phyloP scores from a whole-genome alignment of 2,797 vertebrate species.

The Lacerta agilis region DNA sequence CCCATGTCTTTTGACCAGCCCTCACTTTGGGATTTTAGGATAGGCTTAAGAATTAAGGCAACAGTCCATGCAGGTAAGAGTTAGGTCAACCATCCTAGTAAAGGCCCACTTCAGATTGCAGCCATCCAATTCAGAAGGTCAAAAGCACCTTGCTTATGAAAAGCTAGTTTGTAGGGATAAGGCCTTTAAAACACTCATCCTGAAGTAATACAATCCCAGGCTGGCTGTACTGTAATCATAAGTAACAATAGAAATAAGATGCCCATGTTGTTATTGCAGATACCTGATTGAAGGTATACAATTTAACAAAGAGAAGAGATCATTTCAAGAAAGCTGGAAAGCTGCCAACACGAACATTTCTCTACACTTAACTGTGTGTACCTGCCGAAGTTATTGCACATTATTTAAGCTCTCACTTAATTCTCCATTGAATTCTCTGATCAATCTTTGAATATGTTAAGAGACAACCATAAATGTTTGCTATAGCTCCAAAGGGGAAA shows the following conservation, averaged over 20 bases:
- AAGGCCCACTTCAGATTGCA: neutral
- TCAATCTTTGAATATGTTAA: conserved; percentile 37
- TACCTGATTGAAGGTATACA: neutral
- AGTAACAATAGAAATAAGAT: neutral
- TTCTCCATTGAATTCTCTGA: conserved; percentile 19
- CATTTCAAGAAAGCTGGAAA: neutral
- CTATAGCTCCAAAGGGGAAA: conserved; percentile 28
- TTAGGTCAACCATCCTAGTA: neutral
- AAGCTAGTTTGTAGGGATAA: neutral
- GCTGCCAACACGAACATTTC: neutral
- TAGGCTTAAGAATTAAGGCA: neutral
- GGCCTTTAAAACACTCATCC: neutral
- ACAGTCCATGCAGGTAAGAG: neutral
- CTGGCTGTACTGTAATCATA: neutral
- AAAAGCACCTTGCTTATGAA: neutral
- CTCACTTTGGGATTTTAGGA: neutral
- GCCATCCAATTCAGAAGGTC: neutral
- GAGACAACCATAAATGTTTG: conserved; percentile 48
- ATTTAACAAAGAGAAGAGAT: neutral
- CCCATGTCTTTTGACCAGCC: neutral
- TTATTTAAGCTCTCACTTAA: neutral
- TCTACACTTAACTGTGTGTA: neutral
- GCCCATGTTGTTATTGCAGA: neutral
- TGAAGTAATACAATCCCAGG: neutral
- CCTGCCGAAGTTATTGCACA: neutral